phyloP scores from a whole-genome alignment of 2,113 vertebrate species.

The Cariama cristata region DNA sequence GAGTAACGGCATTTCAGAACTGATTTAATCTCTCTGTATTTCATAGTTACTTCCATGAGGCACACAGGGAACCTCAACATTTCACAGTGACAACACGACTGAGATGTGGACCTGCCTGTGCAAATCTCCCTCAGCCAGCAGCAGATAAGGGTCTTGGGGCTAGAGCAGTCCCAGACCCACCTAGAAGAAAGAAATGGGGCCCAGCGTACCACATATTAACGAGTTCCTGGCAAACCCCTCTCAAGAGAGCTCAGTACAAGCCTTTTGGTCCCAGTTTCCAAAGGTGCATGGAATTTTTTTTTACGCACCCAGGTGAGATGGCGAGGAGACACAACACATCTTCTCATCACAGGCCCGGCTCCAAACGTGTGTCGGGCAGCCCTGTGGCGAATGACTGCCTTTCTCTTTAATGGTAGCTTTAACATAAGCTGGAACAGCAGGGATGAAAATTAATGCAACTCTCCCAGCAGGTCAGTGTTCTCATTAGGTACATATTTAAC shows the following conservation, averaged over 20 bases:
- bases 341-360: background rate
- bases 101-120: background rate
- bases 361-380: background rate
- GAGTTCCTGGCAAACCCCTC: background rate
- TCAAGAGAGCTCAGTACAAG: background rate
- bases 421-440: background rate
- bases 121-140: background rate
- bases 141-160: background rate
- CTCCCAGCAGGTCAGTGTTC: background rate
- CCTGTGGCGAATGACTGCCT: background rate
- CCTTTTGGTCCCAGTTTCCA: background rate
- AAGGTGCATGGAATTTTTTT: background rate
- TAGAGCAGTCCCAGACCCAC: background rate
- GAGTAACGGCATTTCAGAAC: background rate
- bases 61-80: background rate
- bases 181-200: background rate
- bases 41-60: background rate
- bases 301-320: background rate
- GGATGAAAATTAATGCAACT: background rate
- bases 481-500: slow-evolving; percentile 23
- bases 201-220: background rate
- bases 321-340: background rate
- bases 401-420: background rate
- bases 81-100: background rate
- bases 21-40: background rate